These are phyloP conservation scores for Plumapathes pennacea DNA, from an alignment of 92 coral and sea anemone genomes.

Conservation along the genomic window DNA sequence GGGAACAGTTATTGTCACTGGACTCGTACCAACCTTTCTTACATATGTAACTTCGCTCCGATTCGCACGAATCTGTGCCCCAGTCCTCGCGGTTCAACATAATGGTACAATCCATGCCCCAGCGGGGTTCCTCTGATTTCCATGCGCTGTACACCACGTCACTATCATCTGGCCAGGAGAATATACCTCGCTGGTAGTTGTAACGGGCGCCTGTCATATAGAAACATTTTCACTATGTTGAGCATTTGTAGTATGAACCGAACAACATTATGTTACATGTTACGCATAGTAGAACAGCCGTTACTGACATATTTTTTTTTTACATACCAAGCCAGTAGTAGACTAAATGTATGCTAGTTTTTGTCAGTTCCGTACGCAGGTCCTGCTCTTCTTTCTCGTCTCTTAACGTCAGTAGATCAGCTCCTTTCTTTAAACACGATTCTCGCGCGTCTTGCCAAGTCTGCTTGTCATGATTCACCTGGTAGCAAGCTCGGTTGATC, in stretches of 20 bases:
- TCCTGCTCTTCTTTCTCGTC: constrained; percentile 57
- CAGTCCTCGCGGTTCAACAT: constrained; percentile 57
- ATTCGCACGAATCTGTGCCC: constrained; percentile 84
- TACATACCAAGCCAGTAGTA: constrained; percentile 91
- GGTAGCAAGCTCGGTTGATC: constrained; percentile 68
- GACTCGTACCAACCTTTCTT: constrained; percentile 71
- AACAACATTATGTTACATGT: too few species aligned
- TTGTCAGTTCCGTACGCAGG: constrained; percentile 50
- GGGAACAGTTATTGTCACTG: too few species aligned
- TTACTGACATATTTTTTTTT: neutral
- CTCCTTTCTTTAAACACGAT: constrained; percentile 59
- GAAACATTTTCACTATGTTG: too few species aligned
- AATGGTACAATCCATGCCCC: constrained; percentile 78
- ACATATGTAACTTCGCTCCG: constrained; percentile 69
- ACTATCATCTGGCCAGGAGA: constrained; percentile 75
- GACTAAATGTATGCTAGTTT: constrained; percentile 26
- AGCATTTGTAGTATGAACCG: too few species aligned
- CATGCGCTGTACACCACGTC: constrained; percentile 60
- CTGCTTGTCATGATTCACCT: constrained; percentile 17
- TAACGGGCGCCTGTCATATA: constrained; percentile 67
- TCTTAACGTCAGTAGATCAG: constrained; percentile 68
- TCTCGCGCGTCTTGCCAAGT: constrained; percentile 61
- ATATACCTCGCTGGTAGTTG: constrained; percentile 58
- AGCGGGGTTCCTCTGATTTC: constrained; percentile 83
- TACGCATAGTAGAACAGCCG: neutral